phyloP scores from a whole-genome alignment of 1,140 invertebrate genomes.

The Drosophila kanapiae region DNA sequence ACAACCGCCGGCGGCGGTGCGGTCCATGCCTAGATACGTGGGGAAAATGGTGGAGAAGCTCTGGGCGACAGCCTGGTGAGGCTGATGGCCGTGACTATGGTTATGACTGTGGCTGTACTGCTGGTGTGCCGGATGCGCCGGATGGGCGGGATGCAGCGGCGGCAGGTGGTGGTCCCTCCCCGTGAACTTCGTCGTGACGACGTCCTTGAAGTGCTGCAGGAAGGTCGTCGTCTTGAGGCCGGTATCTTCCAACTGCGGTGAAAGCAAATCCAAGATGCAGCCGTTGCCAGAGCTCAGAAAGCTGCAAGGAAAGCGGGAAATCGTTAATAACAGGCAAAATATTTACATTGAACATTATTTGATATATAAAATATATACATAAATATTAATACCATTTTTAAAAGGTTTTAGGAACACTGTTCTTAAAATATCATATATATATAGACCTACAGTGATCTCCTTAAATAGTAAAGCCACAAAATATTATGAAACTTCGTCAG shows the following conservation, averaged over 20 bases:
- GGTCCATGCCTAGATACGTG: slow-evolving; percentile 84
- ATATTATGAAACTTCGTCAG: no score
- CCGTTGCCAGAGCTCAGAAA: slow-evolving; percentile 69
- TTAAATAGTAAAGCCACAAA: no score
- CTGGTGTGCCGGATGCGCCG: slow-evolving; percentile 73
- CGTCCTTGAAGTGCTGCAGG: slow-evolving; percentile 85
- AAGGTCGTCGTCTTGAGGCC: slow-evolving; percentile 85
- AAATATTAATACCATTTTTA: no score
- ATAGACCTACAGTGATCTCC: no score
- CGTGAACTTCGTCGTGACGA: slow-evolving; percentile 85
- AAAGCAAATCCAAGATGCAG: slow-evolving; percentile 80
- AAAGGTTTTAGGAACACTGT: no score
- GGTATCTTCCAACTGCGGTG: slow-evolving; percentile 83
- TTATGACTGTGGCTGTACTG: slow-evolving; percentile 56
- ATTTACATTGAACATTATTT: no score
- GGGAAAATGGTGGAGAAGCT: slow-evolving; percentile 85
- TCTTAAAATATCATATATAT: no score
- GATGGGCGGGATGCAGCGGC: slow-evolving; percentile 73
- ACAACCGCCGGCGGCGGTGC: slow-evolving; percentile 75
- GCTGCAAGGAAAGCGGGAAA: slow-evolving; percentile 40
- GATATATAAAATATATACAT: no score
- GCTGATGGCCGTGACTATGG: slow-evolving; percentile 72
- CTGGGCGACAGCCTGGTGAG: slow-evolving; percentile 83
- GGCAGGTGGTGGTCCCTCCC: slow-evolving; percentile 82
- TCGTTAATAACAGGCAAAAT: neutral